A percentile compares a stretch with the other conserved stretches of the same genome.
These are phyloP conservation scores for Cerceris ruficornis DNA, from an alignment of 2,888 invertebrate species.

Conservation along the genomic window DNA sequence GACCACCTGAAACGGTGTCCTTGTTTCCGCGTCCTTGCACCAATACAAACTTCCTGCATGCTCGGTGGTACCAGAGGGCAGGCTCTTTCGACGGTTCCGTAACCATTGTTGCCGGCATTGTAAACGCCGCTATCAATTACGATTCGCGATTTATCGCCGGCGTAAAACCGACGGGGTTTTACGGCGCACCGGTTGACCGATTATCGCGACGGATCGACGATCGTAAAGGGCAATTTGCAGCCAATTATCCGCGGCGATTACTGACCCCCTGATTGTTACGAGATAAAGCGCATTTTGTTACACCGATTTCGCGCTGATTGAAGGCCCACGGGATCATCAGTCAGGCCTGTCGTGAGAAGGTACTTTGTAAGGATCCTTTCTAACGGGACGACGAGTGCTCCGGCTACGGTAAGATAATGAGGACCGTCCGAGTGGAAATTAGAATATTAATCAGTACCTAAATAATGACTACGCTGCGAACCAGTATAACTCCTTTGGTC, in stretches of 20 bases:
- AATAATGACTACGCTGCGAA: neutral
- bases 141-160: slow-evolving; percentile 58
- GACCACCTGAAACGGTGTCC: slow-evolving; percentile 52
- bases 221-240: slow-evolving; percentile 58
- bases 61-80: neutral
- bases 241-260: slow-evolving; percentile 53
- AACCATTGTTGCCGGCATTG: slow-evolving; percentile 38
- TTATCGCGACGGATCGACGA: slow-evolving; percentile 52
- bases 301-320: slow-evolving; percentile 30
- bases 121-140: slow-evolving; percentile 62
- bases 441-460: slow-evolving; percentile 23
- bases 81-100: slow-evolving; percentile 23
- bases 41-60: slow-evolving; percentile 49
- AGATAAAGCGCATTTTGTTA: slow-evolving; percentile 9
- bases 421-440: slow-evolving; percentile 23
- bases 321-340: slow-evolving; percentile 14
- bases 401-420: slow-evolving; percentile 13
- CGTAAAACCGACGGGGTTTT: slow-evolving; percentile 40
- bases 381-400: slow-evolving; percentile 29
- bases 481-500: neutral
- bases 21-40: slow-evolving; percentile 61
- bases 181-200: slow-evolving; percentile 29
- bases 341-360: slow-evolving; percentile 18
- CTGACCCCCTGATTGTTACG: slow-evolving; percentile 16
- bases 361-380: slow-evolving; percentile 8